These are phyloP conservation scores for Dinothrombium tinctorium DNA, from an alignment of 1,140 invertebrate genomes.

Conservation along the genomic window DNA sequence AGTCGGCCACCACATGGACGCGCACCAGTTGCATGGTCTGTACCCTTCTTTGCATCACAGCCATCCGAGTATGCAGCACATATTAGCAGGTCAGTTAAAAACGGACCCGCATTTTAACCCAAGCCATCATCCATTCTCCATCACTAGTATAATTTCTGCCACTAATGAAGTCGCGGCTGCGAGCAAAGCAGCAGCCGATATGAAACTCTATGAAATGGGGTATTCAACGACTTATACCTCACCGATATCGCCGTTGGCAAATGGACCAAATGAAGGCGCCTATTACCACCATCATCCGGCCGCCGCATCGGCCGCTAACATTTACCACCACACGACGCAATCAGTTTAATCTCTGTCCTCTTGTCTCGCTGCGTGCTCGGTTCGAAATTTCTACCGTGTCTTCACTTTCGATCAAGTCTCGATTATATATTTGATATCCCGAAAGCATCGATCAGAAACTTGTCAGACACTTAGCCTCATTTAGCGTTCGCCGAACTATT, in stretches of 20 bases:
- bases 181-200: constrained; percentile 31
- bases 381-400: too few species aligned
- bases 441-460: too few species aligned
- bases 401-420: too few species aligned
- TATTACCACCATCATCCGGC: constrained; percentile 12
- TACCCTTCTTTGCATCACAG: background rate
- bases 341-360: too few species aligned
- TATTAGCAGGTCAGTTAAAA: constrained; percentile 17
- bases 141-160: constrained; percentile 49
- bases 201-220: constrained; percentile 30
- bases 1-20: constrained; percentile 4
- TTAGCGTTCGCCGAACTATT: too few species aligned
- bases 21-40: constrained; percentile 1
- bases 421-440: too few species aligned
- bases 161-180: constrained; percentile 39
- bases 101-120: constrained; percentile 26
- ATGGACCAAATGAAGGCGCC: constrained; percentile 18
- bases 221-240: constrained; percentile 30
- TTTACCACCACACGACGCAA: too few species aligned
- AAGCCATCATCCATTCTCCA: constrained; percentile 64
- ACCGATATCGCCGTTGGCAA: constrained; percentile 19
- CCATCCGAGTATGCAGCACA: constrained; percentile 9
- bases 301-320: constrained; percentile 4
- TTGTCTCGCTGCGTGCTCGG: too few species aligned
- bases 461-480: too few species aligned